Evolutionary conservation across 1,140 invertebrate genomes (phyloP), one percentile per base, ranked within the genome.

Genomic region (Penaeus vannamei): DNA sequence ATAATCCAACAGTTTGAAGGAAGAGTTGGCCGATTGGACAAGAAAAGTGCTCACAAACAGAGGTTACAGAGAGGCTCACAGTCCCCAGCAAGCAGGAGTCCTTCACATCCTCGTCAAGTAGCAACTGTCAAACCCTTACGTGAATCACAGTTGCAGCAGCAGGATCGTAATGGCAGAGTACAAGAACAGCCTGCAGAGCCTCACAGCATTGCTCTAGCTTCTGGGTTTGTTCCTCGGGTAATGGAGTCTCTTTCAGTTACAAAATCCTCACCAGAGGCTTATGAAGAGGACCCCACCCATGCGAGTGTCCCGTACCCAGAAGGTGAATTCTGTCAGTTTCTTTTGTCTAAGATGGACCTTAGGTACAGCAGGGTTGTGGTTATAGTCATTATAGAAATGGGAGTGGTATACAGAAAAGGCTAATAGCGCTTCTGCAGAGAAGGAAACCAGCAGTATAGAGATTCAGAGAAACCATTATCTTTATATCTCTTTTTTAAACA

Each of bases 1-100:
- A 89, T 89, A 72, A 89, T 89, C 61, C 87, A 89, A n/a, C 64
- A 89, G 66, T 89, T 89, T 79, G 87, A 89, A 59, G 87, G 69
- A 72, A 83, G 72, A 62, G 64, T 89, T 72, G 81, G 60, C 19
- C 66, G 46, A 53, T 2, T 20, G 17, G 81, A 84, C 19, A 89
- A 84, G 60, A 66, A 36, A 32, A 89, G n/a, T 84, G n/a, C 69
- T 62, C 32, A 36, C 36, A 77, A 72, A 76, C 87, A 62, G 26
- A 89, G 83, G 76, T 42, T 79, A 79, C 66, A 46, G 60, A 69
- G 69, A 23, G 59, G 59, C 42, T 17, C 81, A 36, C 87, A 79
- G 46, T 84, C 87, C 19, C 82, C 87, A 26, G 26, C 82, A 22
- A 60, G 46, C 59, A 72, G 87, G 60, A 84, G 81, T 29, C 83